Base-by-base conservation (phyloP, 1,140 invertebrate species). In the Drosophila guanche region DNA sequence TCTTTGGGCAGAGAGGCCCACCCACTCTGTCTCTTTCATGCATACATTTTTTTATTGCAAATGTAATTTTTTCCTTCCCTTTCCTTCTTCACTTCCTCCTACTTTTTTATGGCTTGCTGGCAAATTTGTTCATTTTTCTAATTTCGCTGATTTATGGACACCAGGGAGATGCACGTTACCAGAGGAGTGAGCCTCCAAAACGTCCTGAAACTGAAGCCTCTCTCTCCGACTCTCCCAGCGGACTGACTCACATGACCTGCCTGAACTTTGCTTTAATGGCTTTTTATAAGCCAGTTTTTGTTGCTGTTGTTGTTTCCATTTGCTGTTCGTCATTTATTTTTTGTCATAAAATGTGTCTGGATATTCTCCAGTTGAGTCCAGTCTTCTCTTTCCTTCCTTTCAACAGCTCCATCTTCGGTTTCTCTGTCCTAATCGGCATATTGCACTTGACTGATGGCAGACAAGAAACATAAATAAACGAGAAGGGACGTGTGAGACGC, bases 161-260 rank as follows among this genome's bases (percentile, higher is more conserved):
- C 33, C 25, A 16, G 22, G 29, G 20, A 33, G 33, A 12, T 37
- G 33, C 3, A 10, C 8, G 2, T 37, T 12, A 29, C 47, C 20
- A 43, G 40, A 33, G 8, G 29, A 20, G 56, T 33, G 27, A 47
- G 43, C 48, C 50, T 45, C 43, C n/a, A 47, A 55, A 40, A 40
- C 42, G 8, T 25, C 14, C 29, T 29, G 10, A 51, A 67, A 43
- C 48, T 54, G 66, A 67, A 33, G 56, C 43, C 27, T 37, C 29
- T 8, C 29, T 33, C 29, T 33, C 27, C 6, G 5, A 29, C 10
- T 37, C 33, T 37, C 33, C 57, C 61, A 42, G 23, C 22, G n/a
- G 58, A 56, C 57, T 77, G 65, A 86, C 74, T 88, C 83, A 78
- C 83, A 86, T 86, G 81, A 86, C 81, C 83, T 86, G 81, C 81